Base-by-base conservation (phyloP, 2,797 vertebrate species). In the Taenioides sp. region DNA sequence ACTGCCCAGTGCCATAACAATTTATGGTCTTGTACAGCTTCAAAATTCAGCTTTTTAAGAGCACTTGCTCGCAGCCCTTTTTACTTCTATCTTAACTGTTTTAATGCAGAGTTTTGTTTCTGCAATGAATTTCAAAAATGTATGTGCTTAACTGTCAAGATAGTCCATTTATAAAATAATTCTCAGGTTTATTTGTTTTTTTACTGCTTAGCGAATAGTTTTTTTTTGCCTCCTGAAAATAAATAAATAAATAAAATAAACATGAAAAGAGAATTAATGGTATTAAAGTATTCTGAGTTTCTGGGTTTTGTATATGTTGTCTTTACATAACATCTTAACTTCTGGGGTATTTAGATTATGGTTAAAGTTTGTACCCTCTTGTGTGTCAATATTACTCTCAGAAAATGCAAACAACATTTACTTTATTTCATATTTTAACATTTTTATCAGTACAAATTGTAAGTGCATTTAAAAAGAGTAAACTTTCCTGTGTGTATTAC, bases 391-490 rank as follows among this genome's bases (percentile, higher is more conserved):
- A 73, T 57, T 69, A 82, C 69, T 43, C 67, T 57, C 55, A 85
- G 88, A 86, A 88, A 77, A 86, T 86, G 89, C 85, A 78, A 79
- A 71, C 71, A 76, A 43, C 61, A 63, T 22, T 37, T 67, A 37
- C 71, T 92, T 92, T 92, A 90, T 91, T 92, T 89, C 25, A 79
- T 31, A 78, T 78, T 74, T 25, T 63, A 55, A 50, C 79, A 73
- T 76, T 89, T 92, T 92, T 89, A 89, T 86, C 91, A 82, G 75
- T 77, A 72, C 76, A 76, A 84, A 82, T 57, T n/a, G 58, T 76
- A 88, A 89, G 86, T 89, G 84, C 87, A 84, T 74, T 77, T 76
- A 69, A 72, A 73, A 84, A 78, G 80, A 3, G 74, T 74, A 80
- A 76, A 77, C 70, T 52, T 73, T 64, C 54, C 72, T n/a, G 70